Evolutionary conservation across 64 coral and sea anemone genomes (phyloP).

Genomic region (Acropora tenuis): DNA sequence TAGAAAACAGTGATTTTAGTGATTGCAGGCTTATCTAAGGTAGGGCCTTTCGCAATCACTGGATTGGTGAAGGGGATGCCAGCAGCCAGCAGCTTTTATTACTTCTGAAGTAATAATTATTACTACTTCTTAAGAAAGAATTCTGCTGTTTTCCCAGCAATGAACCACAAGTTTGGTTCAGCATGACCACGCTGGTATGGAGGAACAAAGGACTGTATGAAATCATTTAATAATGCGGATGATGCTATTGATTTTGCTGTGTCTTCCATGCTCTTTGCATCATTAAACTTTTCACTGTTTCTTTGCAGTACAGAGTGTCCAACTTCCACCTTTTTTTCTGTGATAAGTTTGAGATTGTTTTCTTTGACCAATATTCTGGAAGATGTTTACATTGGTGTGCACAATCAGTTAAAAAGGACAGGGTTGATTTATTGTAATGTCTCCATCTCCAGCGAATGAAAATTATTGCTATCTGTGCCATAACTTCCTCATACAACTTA

Average conservation of each 20-base stretch:
- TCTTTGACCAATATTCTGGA: conserved; percentile 41
- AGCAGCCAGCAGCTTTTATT: too few species aligned
- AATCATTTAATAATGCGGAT: conserved; percentile 24
- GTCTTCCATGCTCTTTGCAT: conserved; percentile 38
- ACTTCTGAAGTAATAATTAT: too few species aligned
- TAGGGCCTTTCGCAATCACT: too few species aligned
- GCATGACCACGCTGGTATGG: not conserved
- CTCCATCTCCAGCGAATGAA: conserved; percentile 33
- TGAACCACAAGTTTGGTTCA: conserved; percentile 44
- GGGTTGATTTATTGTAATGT: conserved; percentile 56
- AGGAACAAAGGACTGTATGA: conserved; percentile 39
- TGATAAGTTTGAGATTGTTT: conserved; percentile 14
- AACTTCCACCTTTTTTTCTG: conserved; percentile 38
- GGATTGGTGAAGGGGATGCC: too few species aligned
- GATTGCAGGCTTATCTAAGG: too few species aligned
- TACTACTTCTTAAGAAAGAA: too few species aligned
- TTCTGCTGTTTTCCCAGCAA: conserved; percentile 50
- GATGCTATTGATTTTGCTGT: conserved; percentile 13
- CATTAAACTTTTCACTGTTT: conserved; percentile 2
- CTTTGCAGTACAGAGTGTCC: conserved; percentile 38
- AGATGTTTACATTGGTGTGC: conserved; percentile 9
- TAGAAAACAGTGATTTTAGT: too few species aligned
- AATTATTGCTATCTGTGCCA: not conserved
- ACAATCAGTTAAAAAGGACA: conserved; percentile 43
- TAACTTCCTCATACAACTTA: not conserved